Evolutionary conservation across 2,797 vertebrate genomes (phyloP).

Genomic region (Gallinago solitaria): DNA sequence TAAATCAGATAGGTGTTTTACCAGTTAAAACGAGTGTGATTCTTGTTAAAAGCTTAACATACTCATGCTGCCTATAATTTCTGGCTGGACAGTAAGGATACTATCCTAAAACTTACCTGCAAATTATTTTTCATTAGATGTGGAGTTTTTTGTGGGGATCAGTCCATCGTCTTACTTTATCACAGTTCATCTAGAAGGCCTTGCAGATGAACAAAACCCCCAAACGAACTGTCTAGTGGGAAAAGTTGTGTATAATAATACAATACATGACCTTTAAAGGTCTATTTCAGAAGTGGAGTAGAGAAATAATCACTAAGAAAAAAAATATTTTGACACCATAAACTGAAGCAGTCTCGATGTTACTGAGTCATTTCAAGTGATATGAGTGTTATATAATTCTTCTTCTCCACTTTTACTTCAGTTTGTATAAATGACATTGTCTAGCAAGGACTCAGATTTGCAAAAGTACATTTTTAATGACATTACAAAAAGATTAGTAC

Average conservation of each 20-base stretch:
- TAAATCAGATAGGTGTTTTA: neutral
- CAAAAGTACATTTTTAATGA: conserved; percentile 63
- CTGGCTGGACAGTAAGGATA: neutral
- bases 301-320: neutral
- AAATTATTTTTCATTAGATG: neutral
- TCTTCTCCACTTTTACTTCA: conserved; percentile 49
- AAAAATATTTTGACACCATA: neutral
- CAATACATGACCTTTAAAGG: neutral
- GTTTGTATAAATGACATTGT: conserved; percentile 30
- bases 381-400: neutral
- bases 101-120: neutral
- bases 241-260: neutral
- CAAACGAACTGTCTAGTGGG: neutral
- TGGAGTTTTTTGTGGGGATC: fast-evolving
- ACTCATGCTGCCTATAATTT: neutral
- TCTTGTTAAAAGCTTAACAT: neutral
- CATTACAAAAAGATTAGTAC: conserved; percentile 68
- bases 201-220: neutral
- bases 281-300: neutral
- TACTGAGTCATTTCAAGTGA: neutral
- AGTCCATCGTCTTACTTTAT: neutral
- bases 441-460: conserved; percentile 44
- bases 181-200: neutral
- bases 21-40: neutral
- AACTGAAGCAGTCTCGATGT: neutral